phyloP scores from a whole-genome alignment of 2,797 vertebrate genomes.

The Prionace glauca region DNA sequence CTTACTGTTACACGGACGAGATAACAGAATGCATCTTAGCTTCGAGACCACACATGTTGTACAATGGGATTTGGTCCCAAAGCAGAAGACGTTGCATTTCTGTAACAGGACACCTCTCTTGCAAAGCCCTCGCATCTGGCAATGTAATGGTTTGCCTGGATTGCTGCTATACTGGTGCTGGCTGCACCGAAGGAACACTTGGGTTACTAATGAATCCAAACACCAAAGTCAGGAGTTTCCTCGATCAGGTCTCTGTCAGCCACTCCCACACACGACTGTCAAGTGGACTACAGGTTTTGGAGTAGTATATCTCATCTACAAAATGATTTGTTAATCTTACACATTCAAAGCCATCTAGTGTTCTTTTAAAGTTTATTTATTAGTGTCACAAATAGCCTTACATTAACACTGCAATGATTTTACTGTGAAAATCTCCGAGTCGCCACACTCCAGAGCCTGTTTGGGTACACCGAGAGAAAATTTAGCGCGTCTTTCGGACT shows the following conservation, averaged over 20 bases:
- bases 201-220: neutral
- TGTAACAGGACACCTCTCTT: conserved; percentile 4
- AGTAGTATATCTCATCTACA: neutral
- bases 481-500: too few species aligned
- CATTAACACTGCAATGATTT: too few species aligned
- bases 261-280: neutral
- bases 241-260: conserved; percentile 12
- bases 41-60: conserved; percentile 13
- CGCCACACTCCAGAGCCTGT: too few species aligned
- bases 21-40: conserved; percentile 19
- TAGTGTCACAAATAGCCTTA: too few species aligned
- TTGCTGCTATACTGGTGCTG: neutral
- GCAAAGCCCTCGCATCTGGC: neutral
- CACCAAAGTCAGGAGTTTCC: neutral
- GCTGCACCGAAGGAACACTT: neutral
- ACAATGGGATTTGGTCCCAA: neutral
- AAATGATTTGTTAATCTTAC: neutral
- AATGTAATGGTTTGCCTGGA: neutral
- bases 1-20: neutral
- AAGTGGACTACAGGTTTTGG: neutral
- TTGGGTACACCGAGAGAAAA: too few species aligned
- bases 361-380: too few species aligned
- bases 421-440: too few species aligned
- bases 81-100: conserved; percentile 14
- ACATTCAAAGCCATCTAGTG: neutral